Percentiles rank a stretch among this genome's conserved stretches.
Evolutionary conservation across 1,140 invertebrate species (phyloP).

Genomic region (Sitobion miscanthi): DNA sequence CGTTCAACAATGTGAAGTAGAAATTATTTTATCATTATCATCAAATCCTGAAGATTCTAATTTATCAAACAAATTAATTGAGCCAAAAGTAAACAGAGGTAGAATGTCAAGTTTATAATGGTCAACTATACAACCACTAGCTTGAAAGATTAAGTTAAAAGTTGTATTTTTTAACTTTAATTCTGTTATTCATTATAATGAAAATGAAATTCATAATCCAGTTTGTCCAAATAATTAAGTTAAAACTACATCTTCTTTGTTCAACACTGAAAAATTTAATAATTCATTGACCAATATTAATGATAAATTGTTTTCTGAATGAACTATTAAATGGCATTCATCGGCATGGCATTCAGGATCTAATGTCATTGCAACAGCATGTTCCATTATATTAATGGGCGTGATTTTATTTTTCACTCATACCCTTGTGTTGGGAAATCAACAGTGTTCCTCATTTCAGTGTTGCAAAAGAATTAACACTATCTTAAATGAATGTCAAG

Average conservation of each 20-base stretch:
- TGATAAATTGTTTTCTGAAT: neutral
- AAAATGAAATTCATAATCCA: neutral
- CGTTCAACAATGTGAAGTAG: neutral
- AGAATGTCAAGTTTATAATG: neutral
- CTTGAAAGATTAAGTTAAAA: neutral
- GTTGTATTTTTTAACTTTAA: too few relatives aligned
- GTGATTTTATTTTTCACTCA: conserved; percentile 35
- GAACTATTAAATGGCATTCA: conserved; percentile 36
- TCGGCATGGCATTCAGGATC: neutral
- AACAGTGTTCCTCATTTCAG: conserved; percentile 23
- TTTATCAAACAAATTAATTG: neutral
- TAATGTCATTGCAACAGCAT: neutral
- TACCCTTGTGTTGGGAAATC: conserved; percentile 43
- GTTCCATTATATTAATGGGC: neutral
- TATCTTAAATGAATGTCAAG: conserved; percentile 68
- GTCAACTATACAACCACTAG: neutral
- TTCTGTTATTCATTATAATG: neutral
- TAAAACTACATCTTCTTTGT: neutral
- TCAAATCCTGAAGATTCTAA: neutral
- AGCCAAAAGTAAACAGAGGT: neutral
- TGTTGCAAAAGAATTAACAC: conserved; percentile 63
- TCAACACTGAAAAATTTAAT: neutral
- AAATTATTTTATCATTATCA: neutral
- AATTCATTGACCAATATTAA: neutral
- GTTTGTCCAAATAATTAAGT: neutral